Conservation (phyloP, 2,888 invertebrate species). For the Ferdinandea cuprea region DNA sequence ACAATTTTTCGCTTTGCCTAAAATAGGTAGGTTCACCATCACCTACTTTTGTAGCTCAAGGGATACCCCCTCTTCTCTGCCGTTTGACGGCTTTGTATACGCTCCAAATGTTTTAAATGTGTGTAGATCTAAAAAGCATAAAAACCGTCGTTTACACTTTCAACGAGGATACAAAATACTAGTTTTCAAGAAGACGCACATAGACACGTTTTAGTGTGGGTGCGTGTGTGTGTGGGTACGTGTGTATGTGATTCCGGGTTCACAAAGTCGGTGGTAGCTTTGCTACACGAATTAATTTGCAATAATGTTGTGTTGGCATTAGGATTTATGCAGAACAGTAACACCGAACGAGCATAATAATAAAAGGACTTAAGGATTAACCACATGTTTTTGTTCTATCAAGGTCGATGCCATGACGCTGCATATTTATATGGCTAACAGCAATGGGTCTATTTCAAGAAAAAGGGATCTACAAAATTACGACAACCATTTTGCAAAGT, state of each 20-base stretch:
- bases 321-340: slow-evolving; percentile 14
- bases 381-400: slow-evolving; percentile 28
- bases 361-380: slow-evolving; percentile 57
- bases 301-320: slow-evolving; percentile 18
- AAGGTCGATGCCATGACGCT: slow-evolving; percentile 49
- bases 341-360: not conserved
- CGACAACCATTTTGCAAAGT: slow-evolving; percentile 14
- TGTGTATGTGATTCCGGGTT: slow-evolving; percentile 35
- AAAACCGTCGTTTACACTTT: slow-evolving; percentile 35
- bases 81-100: slow-evolving; percentile 3
- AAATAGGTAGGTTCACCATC: not conserved
- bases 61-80: not conserved
- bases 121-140: slow-evolving; percentile 25
- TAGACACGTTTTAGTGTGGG: too few species aligned
- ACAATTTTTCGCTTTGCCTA: slow-evolving; percentile 28
- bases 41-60: not conserved
- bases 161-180: slow-evolving; percentile 19
- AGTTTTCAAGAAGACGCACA: too few species aligned
- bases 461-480: slow-evolving; percentile 30
- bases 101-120: not conserved
- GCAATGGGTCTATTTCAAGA: slow-evolving; percentile 5
- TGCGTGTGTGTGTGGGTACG: slow-evolving; percentile 1
- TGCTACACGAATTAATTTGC: slow-evolving; percentile 57
- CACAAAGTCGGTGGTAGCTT: slow-evolving; percentile 3
- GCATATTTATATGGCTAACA: slow-evolving; percentile 46